phyloP scores from a whole-genome alignment of 2,888 invertebrate genomes.

The Didymodactylos carnosus region DNA sequence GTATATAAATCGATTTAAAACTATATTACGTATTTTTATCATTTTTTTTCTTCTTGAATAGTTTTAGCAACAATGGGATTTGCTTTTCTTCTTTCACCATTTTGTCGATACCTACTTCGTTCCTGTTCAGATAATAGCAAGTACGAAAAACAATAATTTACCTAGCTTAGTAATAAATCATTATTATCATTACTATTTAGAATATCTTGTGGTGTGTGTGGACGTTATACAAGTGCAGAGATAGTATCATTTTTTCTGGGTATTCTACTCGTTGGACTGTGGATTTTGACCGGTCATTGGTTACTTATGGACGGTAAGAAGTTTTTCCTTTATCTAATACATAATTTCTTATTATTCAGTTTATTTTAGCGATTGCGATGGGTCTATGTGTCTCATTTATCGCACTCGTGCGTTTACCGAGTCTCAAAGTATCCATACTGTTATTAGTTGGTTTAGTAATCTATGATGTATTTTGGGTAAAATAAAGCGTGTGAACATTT shows the following conservation, averaged over 20 bases:
- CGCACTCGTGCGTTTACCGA: conserved; percentile 79
- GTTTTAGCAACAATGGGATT: conserved; percentile 4
- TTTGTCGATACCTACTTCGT: conserved; percentile 6
- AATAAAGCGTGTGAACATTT: too few species aligned
- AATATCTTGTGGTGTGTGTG: conserved; percentile 71
- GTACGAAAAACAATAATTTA: not conserved
- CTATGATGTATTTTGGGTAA: conserved; percentile 91
- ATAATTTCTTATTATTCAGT: conserved; percentile 11
- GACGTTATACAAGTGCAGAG: conserved; percentile 79
- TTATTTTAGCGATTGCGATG: conserved; percentile 71
- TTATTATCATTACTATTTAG: conserved; percentile 23
- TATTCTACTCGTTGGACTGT: conserved; percentile 77
- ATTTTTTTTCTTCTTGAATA: not conserved
- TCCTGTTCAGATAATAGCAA: not conserved
- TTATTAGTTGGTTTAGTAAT: conserved; percentile 66
- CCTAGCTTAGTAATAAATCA: not conserved
- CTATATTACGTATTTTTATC: not conserved
- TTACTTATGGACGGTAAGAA: conserved; percentile 41
- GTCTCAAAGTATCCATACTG: conserved; percentile 79
- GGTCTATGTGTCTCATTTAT: conserved; percentile 91
- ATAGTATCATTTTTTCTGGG: conserved; percentile 73
- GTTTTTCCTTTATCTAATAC: not conserved
- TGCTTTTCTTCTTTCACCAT: conserved; percentile 24
- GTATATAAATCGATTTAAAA: conserved; percentile 43
- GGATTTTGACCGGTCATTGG: conserved; percentile 96